Percentiles rank a stretch among this genome's conserved stretches.
These are phyloP conservation scores for Callyntrura guangdongensis DNA, from an alignment of 2,888 invertebrate genomes.

Conservation along the genomic window DNA sequence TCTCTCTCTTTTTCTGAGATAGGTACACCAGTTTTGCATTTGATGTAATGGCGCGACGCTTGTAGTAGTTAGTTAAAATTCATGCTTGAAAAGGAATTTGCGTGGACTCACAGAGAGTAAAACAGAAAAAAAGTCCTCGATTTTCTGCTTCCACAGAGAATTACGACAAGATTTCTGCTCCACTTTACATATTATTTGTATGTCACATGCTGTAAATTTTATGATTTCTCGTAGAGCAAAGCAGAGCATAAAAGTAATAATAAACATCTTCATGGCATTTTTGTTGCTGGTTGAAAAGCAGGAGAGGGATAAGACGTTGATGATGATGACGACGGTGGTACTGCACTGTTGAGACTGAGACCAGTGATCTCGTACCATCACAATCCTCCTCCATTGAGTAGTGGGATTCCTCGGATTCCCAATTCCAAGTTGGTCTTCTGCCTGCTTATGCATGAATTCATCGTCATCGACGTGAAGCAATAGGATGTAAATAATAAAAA, in stretches of 20 bases:
- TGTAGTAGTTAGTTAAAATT: slow-evolving; percentile 13
- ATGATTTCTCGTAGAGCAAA: slow-evolving; percentile 48
- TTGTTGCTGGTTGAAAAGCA: not conserved
- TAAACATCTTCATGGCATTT: slow-evolving; percentile 27
- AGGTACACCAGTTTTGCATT: slow-evolving; percentile 18
- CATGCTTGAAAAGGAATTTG: slow-evolving; percentile 42
- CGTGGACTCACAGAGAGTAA: slow-evolving; percentile 6
- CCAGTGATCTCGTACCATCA: slow-evolving; percentile 34
- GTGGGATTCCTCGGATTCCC: slow-evolving; percentile 20
- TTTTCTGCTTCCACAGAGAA: slow-evolving; percentile 37
- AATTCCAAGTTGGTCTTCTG: slow-evolving; percentile 15
- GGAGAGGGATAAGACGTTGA: not conserved
- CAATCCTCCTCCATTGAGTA: slow-evolving; percentile 20
- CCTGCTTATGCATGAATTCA: slow-evolving; percentile 26
- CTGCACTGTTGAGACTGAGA: not conserved
- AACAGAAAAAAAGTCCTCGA: not conserved
- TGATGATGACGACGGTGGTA: not conserved
- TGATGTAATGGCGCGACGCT: not conserved
- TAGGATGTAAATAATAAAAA: not conserved
- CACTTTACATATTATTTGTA: slow-evolving; percentile 54
- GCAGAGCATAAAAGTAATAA: slow-evolving; percentile 31
- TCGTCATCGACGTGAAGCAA: not conserved
- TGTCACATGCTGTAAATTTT: slow-evolving; percentile 57
- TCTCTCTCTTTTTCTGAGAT: not conserved
- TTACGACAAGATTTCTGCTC: slow-evolving; percentile 51